A percentile compares a stretch with the other conserved stretches of the same genome.
These are phyloP conservation scores for Adoxophyes honmai DNA, from an alignment of 1,140 invertebrate species.

Conservation along the genomic window DNA sequence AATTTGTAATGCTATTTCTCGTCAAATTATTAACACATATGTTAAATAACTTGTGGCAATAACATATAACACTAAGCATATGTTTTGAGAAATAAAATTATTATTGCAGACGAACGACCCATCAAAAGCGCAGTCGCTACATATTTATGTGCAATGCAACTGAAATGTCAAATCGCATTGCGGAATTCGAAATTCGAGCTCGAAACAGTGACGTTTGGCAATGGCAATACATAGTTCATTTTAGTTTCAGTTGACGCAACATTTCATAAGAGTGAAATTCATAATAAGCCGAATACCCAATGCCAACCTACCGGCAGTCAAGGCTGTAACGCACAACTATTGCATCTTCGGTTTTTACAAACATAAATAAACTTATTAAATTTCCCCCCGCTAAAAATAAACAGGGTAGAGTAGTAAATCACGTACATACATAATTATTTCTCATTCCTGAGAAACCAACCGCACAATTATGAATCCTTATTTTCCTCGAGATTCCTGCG, in stretches of 20 bases:
- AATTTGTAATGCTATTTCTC: no score
- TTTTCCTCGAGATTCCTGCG: not conserved
- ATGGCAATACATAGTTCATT: conserved; percentile 15
- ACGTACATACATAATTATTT: not conserved
- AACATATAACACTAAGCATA: no score
- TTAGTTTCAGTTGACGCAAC: conserved; percentile 45
- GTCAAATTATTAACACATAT: no score
- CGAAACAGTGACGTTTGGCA: conserved; percentile 9
- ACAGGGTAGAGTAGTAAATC: not conserved
- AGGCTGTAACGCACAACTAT: conserved; percentile 28
- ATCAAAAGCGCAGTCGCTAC: not conserved
- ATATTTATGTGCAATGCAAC: not conserved
- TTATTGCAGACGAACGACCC: no score
- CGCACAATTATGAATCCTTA: not conserved
- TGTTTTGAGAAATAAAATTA: no score
- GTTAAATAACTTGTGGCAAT: no score
- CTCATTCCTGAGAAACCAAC: not conserved
- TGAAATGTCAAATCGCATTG: conserved; percentile 13
- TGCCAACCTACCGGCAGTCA: conserved; percentile 39
- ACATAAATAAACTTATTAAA: not conserved
- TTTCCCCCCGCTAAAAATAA: not conserved
- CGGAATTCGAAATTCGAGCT: conserved; percentile 9
- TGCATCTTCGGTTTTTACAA: conserved; percentile 19
- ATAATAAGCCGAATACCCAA: conserved; percentile 50
- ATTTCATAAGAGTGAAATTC: conserved; percentile 63